These are phyloP conservation scores for Ornithoptera priamus DNA, from an alignment of 2,888 invertebrate genomes.

Conservation along the genomic window DNA sequence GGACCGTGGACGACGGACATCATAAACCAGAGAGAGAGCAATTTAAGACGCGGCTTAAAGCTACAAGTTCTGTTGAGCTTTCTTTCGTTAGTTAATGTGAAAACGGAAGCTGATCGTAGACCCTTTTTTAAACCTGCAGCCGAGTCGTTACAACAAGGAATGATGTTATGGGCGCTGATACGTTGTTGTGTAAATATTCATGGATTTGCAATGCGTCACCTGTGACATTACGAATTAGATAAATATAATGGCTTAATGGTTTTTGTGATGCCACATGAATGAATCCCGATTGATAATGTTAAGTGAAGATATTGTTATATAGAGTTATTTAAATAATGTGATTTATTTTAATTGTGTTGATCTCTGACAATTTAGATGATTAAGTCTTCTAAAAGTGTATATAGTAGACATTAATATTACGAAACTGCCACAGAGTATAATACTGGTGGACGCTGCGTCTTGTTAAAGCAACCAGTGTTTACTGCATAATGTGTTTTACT, in stretches of 20 bases:
- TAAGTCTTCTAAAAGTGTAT: constrained; percentile 35
- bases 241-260: constrained; percentile 30
- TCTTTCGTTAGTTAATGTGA: too few relatives aligned
- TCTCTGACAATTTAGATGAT: constrained; percentile 42
- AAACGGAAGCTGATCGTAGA: too few relatives aligned
- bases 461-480: constrained; percentile 39
- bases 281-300: constrained; percentile 38
- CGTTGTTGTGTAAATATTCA: too few relatives aligned
- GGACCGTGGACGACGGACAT: too few relatives aligned
- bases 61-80: too few relatives aligned
- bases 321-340: constrained; percentile 43
- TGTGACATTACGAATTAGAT: constrained; percentile 25
- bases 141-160: too few relatives aligned
- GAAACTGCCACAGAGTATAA: constrained; percentile 7
- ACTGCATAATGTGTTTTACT: neutral
- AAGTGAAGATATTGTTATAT: constrained; percentile 40
- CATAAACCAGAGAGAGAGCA: too few relatives aligned
- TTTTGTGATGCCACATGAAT: constrained; percentile 37
- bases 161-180: too few relatives aligned
- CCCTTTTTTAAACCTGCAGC: too few relatives aligned
- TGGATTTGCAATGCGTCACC: neutral
- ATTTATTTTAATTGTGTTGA: constrained; percentile 49
- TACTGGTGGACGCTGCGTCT: constrained; percentile 39
- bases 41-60: too few relatives aligned
- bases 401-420: constrained; percentile 35